Percentiles rank a stretch among this genome's conserved stretches.
Evolutionary conservation across 2,888 invertebrate genomes (phyloP).

Genomic region (Macrophya annulata): DNA sequence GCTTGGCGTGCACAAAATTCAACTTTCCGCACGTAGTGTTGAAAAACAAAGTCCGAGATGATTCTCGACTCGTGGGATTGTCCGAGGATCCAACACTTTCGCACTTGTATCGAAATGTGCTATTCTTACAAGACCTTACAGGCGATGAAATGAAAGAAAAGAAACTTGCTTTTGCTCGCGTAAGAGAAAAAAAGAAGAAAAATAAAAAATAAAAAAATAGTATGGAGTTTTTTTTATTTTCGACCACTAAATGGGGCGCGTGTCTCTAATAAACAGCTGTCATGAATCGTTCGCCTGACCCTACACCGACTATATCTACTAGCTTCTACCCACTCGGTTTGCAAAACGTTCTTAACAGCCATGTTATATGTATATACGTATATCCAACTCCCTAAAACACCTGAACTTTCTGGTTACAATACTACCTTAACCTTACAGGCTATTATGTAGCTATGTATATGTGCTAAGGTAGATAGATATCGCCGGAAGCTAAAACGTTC

Average conservation of each 20-base stretch:
- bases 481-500: slow-evolving; percentile 27
- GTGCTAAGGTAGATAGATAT: background rate
- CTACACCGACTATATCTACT: background rate
- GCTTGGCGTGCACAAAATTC: no score
- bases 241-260: background rate
- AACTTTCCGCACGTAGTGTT: no score
- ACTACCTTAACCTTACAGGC: background rate
- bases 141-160: no score
- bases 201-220: background rate
- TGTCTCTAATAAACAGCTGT: slow-evolving; percentile 44
- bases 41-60: no score
- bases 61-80: no score
- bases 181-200: background rate
- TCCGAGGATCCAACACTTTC: no score
- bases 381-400: background rate
- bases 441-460: background rate
- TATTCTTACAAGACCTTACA: no score
- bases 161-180: no score
- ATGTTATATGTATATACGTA: no score
- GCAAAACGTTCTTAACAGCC: slow-evolving; percentile 32
- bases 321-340: background rate
- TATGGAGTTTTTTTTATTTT: background rate
- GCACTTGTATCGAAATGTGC: no score
- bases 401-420: background rate
- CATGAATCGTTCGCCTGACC: slow-evolving; percentile 33